phyloP scores from a whole-genome alignment of 2,797 vertebrate species.

The Rhabdophis nuchalis region DNA sequence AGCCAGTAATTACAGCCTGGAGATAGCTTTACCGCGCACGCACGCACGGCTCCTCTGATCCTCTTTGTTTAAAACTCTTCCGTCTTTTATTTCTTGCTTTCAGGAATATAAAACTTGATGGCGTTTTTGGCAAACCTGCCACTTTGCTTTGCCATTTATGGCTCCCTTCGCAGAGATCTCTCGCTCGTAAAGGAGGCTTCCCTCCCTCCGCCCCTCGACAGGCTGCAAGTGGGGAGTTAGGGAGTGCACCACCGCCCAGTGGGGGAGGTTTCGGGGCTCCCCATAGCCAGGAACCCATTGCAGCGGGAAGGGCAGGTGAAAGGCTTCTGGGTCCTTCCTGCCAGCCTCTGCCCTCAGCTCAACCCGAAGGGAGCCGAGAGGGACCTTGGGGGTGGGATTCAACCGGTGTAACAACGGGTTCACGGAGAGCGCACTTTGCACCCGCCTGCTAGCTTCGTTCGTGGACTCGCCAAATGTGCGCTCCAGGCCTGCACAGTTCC shows the following conservation, averaged over 20 bases:
- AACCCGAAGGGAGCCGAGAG: not conserved
- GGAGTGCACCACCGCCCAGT: no score
- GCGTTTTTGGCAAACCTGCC: conserved; percentile 64
- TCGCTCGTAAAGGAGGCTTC: conserved; percentile 65
- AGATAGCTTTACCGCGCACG: conserved; percentile 59
- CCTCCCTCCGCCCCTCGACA: conserved; percentile 27
- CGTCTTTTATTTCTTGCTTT: conserved; percentile 71
- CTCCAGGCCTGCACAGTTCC: no score
- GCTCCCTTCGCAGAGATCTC: conserved; percentile 67
- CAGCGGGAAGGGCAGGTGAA: not conserved
- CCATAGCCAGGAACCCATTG: not conserved
- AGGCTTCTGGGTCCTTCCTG: not conserved
- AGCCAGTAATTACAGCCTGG: conserved; percentile 55
- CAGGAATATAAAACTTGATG: conserved; percentile 73
- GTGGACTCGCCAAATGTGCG: no score
- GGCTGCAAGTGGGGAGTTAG: not conserved
- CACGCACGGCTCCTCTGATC: conserved; percentile 58
- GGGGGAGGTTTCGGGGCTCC: not conserved
- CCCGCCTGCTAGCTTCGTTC: no score
- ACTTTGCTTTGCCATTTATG: conserved; percentile 64
- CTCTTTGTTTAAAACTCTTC: conserved; percentile 60
- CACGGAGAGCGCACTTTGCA: no score
- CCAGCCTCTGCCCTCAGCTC: not conserved
- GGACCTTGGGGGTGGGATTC: no score
- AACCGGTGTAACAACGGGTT: no score